phyloP scores from a whole-genome alignment of 2,113 vertebrate species.

The Macroglossus sobrinus region DNA sequence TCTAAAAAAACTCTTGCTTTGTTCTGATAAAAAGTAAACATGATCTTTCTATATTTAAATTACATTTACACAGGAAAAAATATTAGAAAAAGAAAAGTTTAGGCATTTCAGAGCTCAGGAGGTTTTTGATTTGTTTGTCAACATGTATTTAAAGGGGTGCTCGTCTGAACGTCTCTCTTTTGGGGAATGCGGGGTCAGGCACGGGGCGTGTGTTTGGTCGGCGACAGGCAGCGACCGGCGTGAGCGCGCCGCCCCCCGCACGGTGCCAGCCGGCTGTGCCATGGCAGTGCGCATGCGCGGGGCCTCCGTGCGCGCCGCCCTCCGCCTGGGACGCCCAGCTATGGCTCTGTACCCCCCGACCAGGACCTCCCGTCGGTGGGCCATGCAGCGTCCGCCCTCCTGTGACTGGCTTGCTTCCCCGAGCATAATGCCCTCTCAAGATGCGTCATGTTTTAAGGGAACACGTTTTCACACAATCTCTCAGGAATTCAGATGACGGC shows the following conservation, averaged over 20 bases:
- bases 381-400: too few relatives aligned
- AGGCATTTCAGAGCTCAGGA: too few relatives aligned
- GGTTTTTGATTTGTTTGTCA: not conserved
- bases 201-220: fast-evolving
- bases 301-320: too few relatives aligned
- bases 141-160: not conserved
- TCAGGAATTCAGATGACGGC: fast-evolving
- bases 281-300: too few relatives aligned
- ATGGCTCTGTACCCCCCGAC: too few relatives aligned
- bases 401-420: not conserved
- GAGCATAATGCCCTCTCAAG: fast-evolving
- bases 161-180: not conserved
- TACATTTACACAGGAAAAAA: not conserved
- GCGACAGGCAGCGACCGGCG: too few relatives aligned
- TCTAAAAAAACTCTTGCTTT: not conserved
- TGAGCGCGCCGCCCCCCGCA: too few relatives aligned
- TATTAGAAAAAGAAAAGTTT: not conserved
- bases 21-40: not conserved
- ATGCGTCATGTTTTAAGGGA: fast-evolving
- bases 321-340: too few relatives aligned
- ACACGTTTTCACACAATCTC: fast-evolving
- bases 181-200: not conserved
- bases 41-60: not conserved
- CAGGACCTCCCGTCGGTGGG: too few relatives aligned
- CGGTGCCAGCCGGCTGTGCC: too few relatives aligned